Evolutionary conservation across 2,888 invertebrate species (phyloP).

Genomic region (Brenthis ino): DNA sequence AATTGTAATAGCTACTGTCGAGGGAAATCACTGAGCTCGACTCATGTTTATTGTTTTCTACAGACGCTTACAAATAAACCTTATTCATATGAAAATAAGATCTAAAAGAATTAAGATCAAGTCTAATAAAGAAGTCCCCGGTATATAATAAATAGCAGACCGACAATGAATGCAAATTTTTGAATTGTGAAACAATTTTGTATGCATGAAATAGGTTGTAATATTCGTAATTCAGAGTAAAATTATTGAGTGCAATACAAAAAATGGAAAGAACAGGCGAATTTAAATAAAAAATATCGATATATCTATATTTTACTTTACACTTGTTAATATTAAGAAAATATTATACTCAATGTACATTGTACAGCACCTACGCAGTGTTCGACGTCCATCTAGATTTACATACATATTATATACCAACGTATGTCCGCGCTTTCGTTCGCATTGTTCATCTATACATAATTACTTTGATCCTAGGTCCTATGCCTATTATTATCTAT

Average conservation of each 20-base stretch:
- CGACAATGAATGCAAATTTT: slow-evolving; percentile 33
- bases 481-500: too few species aligned
- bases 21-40: slow-evolving; percentile 41
- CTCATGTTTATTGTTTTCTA: slow-evolving; percentile 36
- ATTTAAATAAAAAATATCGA: neutral
- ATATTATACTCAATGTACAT: too few species aligned
- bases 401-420: too few species aligned
- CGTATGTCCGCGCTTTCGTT: too few species aligned
- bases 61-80: slow-evolving; percentile 25
- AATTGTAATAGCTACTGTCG: slow-evolving; percentile 33
- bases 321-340: neutral
- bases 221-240: slow-evolving; percentile 8
- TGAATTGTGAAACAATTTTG: slow-evolving; percentile 35
- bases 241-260: slow-evolving; percentile 8
- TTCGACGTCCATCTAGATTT: too few species aligned
- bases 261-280: neutral
- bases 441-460: too few species aligned
- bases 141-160: slow-evolving; percentile 32
- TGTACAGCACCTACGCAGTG: too few species aligned
- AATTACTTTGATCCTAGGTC: too few species aligned
- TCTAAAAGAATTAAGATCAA: slow-evolving; percentile 18
- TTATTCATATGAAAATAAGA: slow-evolving; percentile 19
- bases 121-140: slow-evolving; percentile 31
- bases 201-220: slow-evolving; percentile 25
- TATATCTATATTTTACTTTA: neutral